Conservation (phyloP, 2,113 vertebrate genomes). For the Megaceryle torquata region DNA sequence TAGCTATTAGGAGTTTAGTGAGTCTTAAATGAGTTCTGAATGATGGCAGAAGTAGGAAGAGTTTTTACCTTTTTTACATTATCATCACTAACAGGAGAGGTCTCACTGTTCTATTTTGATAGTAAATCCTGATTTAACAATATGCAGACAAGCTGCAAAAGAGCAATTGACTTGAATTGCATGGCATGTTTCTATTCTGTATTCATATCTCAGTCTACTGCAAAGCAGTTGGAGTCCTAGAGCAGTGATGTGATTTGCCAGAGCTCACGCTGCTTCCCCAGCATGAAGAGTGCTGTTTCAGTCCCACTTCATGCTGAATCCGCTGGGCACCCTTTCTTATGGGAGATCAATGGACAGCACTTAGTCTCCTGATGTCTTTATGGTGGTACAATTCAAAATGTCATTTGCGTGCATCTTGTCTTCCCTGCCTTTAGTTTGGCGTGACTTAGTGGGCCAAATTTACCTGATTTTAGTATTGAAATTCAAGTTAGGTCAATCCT, state of each 20-base stretch:
- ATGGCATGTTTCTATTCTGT: background rate
- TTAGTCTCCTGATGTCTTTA: background rate
- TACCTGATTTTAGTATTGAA: background rate
- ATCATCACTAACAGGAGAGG: background rate
- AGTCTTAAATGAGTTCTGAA: background rate
- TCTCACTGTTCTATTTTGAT: background rate
- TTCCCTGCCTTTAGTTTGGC: background rate
- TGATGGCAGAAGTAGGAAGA: background rate
- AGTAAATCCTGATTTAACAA: background rate
- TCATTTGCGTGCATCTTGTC: background rate
- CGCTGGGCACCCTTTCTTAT: background rate
- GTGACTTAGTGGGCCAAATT: background rate
- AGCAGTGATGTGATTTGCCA: background rate
- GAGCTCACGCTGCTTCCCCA: background rate
- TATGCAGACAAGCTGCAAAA: background rate
- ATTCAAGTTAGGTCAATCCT: background rate
- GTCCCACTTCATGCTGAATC: fast-evolving
- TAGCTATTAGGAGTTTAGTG: background rate
- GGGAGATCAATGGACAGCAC: background rate
- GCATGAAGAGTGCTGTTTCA: background rate
- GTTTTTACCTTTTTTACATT: background rate
- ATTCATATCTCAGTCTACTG: background rate
- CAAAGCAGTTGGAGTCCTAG: background rate
- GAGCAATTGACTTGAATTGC: background rate
- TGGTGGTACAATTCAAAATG: background rate